Evolutionary conservation across 2,113 vertebrate genomes (phyloP).

Genomic region (Erythrocebus patas): DNA sequence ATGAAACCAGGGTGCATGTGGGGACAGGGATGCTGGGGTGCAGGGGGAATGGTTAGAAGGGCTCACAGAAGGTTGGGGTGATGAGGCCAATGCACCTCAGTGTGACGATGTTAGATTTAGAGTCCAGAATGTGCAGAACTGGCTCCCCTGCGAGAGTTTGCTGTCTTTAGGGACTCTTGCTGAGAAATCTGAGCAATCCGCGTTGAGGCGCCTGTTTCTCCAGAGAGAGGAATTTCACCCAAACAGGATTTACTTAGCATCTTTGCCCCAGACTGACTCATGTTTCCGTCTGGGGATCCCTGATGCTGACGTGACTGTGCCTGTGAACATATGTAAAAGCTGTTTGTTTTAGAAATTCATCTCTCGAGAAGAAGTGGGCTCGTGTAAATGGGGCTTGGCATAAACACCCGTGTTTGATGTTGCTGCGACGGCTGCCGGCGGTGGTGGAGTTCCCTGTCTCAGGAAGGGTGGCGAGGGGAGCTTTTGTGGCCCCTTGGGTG

Average conservation of each 20-base stretch:
- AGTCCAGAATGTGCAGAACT: neutral
- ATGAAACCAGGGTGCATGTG: neutral
- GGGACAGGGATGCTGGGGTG: too few species aligned
- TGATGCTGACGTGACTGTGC: slow-evolving; percentile 3
- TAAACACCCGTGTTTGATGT: neutral
- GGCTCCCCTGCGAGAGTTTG: neutral
- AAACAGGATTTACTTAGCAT: slow-evolving; percentile 43
- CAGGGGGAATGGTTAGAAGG: neutral
- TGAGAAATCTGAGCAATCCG: neutral
- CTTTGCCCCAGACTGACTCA: slow-evolving; percentile 50
- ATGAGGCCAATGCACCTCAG: fast-evolving
- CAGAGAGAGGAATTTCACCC: slow-evolving; percentile 34
- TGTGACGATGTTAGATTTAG: neutral
- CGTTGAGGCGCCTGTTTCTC: slow-evolving; percentile 1
- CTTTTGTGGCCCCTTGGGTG: neutral
- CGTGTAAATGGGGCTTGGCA: slow-evolving; percentile 57
- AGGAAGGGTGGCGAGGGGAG: neutral
- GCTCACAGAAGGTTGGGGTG: neutral
- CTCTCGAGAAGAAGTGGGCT: slow-evolving; percentile 58
- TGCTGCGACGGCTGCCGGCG: slow-evolving; percentile 35
- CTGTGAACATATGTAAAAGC: slow-evolving; percentile 48
- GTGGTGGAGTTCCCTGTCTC: neutral
- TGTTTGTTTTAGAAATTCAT: slow-evolving; percentile 66
- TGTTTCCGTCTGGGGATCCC: slow-evolving; percentile 61
- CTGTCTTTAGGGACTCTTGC: neutral